Conservation (phyloP, 2,113 vertebrate genomes). For the Trichechus manatus region DNA sequence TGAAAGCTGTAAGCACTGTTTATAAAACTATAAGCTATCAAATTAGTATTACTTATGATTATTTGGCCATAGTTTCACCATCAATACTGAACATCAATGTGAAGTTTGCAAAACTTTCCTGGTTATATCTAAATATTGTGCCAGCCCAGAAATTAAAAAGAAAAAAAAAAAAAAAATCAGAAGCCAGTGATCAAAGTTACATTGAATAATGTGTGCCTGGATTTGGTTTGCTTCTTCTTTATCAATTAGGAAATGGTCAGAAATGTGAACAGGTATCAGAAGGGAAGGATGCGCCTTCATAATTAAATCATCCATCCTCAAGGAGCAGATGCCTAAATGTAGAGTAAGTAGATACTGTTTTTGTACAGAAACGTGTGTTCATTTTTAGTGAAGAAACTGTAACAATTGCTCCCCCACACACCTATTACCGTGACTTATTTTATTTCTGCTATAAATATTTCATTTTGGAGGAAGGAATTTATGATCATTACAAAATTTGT, state of each 20-base stretch:
- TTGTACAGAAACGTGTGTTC: not conserved
- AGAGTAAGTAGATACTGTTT: not conserved
- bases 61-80: not conserved
- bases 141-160: not conserved
- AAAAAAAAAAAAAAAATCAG: not conserved
- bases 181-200: not conserved
- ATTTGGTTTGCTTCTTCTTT: not conserved
- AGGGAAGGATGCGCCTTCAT: not conserved
- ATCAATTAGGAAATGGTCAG: not conserved
- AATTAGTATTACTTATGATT: not conserved
- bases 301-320: not conserved
- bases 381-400: not conserved
- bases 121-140: not conserved
- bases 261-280: not conserved
- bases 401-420: not conserved
- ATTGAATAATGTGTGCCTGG: not conserved
- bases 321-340: not conserved
- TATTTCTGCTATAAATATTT: not conserved
- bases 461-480: not conserved
- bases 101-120: slow-evolving; percentile 9
- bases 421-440: not conserved
- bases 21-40: not conserved
- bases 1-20: not conserved
- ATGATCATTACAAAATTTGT: not conserved
- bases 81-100: not conserved